Percentiles rank a stretch among this genome's conserved stretches.
phyloP scores from a whole-genome alignment of 2,797 vertebrate genomes.

The Anas acuta region DNA sequence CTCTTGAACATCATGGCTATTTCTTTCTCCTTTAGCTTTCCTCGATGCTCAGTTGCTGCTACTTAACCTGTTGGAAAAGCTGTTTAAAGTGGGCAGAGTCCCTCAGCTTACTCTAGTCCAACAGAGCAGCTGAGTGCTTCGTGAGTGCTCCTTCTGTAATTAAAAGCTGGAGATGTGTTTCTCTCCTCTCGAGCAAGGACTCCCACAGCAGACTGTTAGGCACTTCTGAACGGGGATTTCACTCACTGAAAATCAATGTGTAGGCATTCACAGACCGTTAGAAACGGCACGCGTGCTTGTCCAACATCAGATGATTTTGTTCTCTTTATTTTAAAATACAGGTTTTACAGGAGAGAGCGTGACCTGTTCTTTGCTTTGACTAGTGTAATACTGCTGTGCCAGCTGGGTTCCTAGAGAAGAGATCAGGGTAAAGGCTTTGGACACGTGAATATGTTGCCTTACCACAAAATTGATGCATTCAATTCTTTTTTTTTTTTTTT shows the following conservation, averaged over 20 bases:
- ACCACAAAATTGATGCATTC: background rate
- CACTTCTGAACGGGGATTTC: background rate
- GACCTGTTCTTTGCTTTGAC: background rate
- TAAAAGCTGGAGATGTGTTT: background rate
- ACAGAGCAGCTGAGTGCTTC: background rate
- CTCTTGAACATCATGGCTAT: background rate
- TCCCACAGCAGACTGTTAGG: background rate
- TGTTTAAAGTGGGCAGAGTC: background rate
- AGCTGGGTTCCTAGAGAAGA: background rate
- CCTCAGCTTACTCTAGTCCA: background rate
- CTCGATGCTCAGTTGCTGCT: background rate
- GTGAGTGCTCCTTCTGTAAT: background rate
- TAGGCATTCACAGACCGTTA: background rate
- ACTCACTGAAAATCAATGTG: rapidly evolving
- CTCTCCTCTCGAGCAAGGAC: background rate
- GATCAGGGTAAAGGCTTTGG: background rate
- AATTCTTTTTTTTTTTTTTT: background rate
- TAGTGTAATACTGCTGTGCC: background rate
- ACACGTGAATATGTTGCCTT: background rate
- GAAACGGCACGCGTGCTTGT: background rate
- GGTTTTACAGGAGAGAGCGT: background rate
- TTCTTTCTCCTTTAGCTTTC: background rate
- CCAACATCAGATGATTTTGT: rapidly evolving
- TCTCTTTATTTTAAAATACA: background rate
- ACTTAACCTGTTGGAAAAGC: background rate